Base-by-base conservation (phyloP, 2,113 vertebrate genomes). In the Xenus cinereus region DNA sequence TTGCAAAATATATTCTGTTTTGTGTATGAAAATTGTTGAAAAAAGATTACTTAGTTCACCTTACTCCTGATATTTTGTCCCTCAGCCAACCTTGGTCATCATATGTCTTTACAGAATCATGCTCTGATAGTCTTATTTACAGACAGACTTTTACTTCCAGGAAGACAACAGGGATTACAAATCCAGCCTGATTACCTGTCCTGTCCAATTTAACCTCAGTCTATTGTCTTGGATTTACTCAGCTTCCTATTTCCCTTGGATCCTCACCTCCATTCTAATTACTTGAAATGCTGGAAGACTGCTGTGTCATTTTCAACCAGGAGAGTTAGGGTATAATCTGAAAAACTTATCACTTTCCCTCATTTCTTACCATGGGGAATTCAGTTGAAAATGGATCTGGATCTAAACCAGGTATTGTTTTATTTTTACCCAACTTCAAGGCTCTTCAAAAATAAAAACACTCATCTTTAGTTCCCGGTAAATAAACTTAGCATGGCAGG, bases 401-500 rank as follows among this genome's bases (percentile, higher is more conserved):
- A 63, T 63, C 56, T 92, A 93, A 90, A 90, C 56, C 43, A 77
- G 32, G 17, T 64, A 53, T 24, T 33, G 24, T 78, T 94, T 93
- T 94, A 71, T 71, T 96, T 94, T 97, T 75, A 60, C 43, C 0
- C 6, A 71, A 15, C 39, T 75, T 74, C 72, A 79, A 87, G 83
- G 35, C 16, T 78, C 69, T 94, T 90, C 22, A 88, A 78, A 95
- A 95, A 78, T 66, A 95, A 81, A 83, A 79, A 3, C 30, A 24
- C 22, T 83, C 8, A 48, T 75, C 53, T 97, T 88, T 78, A 80
- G 43, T 71, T 84, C 54, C 43, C 63, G 77, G 56, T 97, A 93
- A 67, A 98, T 97, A 98, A 94, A 77, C 64, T 62, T 92, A 91
- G 46, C 41, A 69, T 92, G 96, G 69, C 91, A 96, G 77, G 63